Base-by-base conservation (phyloP, 2,113 vertebrate genomes). In the Gadus chalcogrammus region DNA sequence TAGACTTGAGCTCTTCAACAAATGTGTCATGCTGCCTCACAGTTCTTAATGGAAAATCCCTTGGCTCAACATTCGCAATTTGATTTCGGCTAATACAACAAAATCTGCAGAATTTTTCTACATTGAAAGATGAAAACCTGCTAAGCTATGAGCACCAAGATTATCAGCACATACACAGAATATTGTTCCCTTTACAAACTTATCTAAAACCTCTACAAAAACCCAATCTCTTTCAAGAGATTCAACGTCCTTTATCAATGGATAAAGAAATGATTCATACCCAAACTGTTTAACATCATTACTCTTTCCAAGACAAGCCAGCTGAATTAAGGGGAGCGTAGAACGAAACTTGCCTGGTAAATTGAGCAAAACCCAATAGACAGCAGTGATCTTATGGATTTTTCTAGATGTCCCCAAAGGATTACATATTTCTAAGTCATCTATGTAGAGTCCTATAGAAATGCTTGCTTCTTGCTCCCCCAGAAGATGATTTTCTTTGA, bases 131-230 rank as follows among this genome's bases (percentile, higher is more conserved):
- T 74, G 13, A 70, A 81, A 80, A 3, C 69, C 79, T n/a, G 64
- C 71, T 55, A 80, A 38, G 7, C 72, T 67, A 70, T 83, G 75
- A 0, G 69, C 75, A 13, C 71, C 80, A 22, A 82, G 56, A 64
- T 75, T 83, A n/a, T 80, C 75, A 61, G 79, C 69, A 68, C 59
- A 76, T 53, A 83, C 79, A 71, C 65, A 80, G 3, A 66, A 76
- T 0, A 76, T 22, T 0, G 61, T 81, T 38, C 27, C 66, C 20
- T 31, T 69, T 0, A 82, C 28, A 28, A 20, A n/a, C n/a, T n/a
- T n/a, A n/a, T n/a, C n/a, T n/a, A n/a, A 2, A 3, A 2, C 5
- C 20, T 83, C 58, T 38, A 79, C 48, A 79, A 75, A 75, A 4
- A 80, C n/a, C 2, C 69, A 61, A 15, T 70, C 0, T 16, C 62